Base-by-base conservation (phyloP, 2,888 invertebrate genomes). In the Eremobia ochroleuca region DNA sequence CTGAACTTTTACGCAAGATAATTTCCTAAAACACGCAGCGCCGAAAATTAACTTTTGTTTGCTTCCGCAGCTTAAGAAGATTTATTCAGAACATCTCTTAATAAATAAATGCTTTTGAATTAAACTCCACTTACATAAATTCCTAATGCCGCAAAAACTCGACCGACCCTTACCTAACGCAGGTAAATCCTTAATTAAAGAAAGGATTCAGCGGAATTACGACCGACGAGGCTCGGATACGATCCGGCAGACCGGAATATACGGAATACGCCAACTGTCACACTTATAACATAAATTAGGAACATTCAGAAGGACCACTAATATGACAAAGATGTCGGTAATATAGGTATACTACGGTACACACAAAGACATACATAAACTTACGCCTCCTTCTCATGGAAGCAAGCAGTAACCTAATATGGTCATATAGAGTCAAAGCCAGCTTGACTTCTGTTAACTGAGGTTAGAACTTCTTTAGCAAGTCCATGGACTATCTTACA, bases 161-260 rank as follows among this genome's bases (percentile, higher is more conserved):
- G 64, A 18, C 73, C 81, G 62, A 49, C 72, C 82, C 62, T 73
- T 68, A 77, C 73, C 61, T 82, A 79, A 79, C 55, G 43, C 87
- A 87, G 87, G 85, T 86, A 87, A 82, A 87, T 85, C 87, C 78
- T 86, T 85, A 87, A 86, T 87, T 86, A 86, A 87, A 87, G 82
- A 86, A 82, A 79, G 79, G 86, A 87, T 87, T 80, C 75, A 68
- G 59, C 31, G 76, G 76, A 82, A 87, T 87, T 87, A 87, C 69
- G 64, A 25, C 66, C 34, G 52, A 31, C 34, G 52, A 31, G 61
- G 31, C 59, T 74, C 66, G 71, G 75, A 74, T 81, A 34, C 80
- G 62, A 83, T 62, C 73, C 77, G 70, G 68, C 70, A 49, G 76
- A 72, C 73, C 72, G 73, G 80, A 77, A 87, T 87, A 71, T 75